Evolutionary conservation across 2,888 invertebrate genomes (phyloP).

Genomic region (Hirtodrosophila histrioides): DNA sequence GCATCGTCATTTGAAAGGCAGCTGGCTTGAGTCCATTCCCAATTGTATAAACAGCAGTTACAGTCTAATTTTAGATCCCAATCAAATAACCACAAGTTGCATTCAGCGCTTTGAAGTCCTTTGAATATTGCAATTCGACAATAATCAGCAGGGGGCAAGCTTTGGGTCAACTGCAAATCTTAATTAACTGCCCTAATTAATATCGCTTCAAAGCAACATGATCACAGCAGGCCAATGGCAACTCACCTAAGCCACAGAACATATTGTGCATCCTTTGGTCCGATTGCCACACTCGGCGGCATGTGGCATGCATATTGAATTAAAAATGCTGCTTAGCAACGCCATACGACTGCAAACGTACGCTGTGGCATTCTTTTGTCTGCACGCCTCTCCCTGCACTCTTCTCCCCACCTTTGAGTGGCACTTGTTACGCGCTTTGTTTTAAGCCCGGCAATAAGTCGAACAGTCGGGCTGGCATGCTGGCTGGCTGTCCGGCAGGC

Average conservation of each 20-base stretch:
- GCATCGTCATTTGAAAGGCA: slow-evolving; percentile 18
- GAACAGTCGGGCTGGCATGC: background rate
- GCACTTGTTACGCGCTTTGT: slow-evolving; percentile 68
- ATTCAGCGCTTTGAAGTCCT: slow-evolving; percentile 10
- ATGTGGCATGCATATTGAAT: slow-evolving; percentile 62
- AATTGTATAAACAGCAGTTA: no score
- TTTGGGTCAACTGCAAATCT: slow-evolving; percentile 16
- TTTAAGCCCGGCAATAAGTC: slow-evolving; percentile 3
- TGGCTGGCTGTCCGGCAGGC: slow-evolving; percentile 6
- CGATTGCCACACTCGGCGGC: background rate
- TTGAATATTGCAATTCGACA: slow-evolving; percentile 3
- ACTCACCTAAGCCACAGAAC: slow-evolving; percentile 1
- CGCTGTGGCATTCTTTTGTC: slow-evolving; percentile 58
- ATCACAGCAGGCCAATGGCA: slow-evolving; percentile 4
- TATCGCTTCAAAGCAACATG: background rate
- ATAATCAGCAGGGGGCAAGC: background rate
- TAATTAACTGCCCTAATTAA: slow-evolving; percentile 39
- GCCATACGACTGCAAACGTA: slow-evolving; percentile 56
- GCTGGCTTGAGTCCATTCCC: background rate
- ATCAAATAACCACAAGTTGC: background rate
- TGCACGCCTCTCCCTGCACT: no score
- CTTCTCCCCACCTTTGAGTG: slow-evolving; percentile 46
- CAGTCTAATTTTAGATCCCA: no score
- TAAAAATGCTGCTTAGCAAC: slow-evolving; percentile 59
- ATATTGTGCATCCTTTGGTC: slow-evolving; percentile 1